Evolutionary conservation across 2,888 invertebrate genomes (phyloP).

Genomic region (Iphiclides podalirius): DNA sequence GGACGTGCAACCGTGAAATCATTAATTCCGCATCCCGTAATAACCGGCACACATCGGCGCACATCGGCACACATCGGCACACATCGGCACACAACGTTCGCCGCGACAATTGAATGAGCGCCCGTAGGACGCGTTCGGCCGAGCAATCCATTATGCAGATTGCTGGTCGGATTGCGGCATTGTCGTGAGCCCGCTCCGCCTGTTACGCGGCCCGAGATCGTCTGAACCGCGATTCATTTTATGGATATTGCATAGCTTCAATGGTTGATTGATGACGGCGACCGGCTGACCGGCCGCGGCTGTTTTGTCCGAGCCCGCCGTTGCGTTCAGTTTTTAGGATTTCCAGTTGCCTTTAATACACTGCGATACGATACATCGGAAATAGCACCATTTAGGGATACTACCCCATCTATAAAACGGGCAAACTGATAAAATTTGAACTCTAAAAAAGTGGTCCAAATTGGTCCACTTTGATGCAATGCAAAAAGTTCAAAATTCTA

Average conservation of each 20-base stretch:
- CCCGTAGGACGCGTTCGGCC: constrained; percentile 69
- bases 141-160: constrained; percentile 80
- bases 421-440: too few relatives aligned
- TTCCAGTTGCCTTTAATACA: neutral
- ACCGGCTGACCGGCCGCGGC: too few relatives aligned
- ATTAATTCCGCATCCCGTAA: constrained; percentile 72
- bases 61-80: too few relatives aligned
- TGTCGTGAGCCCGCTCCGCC: constrained; percentile 66
- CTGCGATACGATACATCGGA: neutral
- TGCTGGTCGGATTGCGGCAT: constrained; percentile 76
- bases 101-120: constrained; percentile 77
- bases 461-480: too few relatives aligned
- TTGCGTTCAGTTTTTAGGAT: constrained; percentile 10
- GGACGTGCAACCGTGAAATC: constrained; percentile 46
- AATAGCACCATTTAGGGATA: too few relatives aligned
- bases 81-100: constrained; percentile 29
- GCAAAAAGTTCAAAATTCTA: too few relatives aligned
- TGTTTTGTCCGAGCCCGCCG: too few relatives aligned
- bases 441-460: too few relatives aligned
- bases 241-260: constrained; percentile 69
- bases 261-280: constrained; percentile 66
- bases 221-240: constrained; percentile 38
- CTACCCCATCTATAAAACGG: too few relatives aligned
- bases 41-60: constrained; percentile 65
- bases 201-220: constrained; percentile 47